Base-by-base conservation (phyloP, 2,113 vertebrate species). In the Centropristis striata region DNA sequence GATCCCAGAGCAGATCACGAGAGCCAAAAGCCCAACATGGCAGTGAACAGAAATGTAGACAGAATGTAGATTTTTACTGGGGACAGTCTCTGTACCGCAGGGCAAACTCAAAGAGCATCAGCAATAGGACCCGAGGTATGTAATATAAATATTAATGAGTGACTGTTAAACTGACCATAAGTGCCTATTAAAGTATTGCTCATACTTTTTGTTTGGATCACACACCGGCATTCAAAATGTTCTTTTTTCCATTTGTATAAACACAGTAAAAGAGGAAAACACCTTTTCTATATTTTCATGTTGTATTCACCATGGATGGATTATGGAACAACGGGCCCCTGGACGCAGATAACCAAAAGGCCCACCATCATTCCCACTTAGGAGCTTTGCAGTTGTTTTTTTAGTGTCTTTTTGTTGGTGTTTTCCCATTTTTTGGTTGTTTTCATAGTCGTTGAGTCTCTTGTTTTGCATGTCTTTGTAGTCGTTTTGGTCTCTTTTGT, bases 101-200 rank as follows among this genome's bases (percentile, higher is more conserved):
- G 18, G 49, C 15, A 44, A 44, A 1, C 73, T n/a, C 75, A 87
- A 85, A 93, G 74, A 85, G 36, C 85, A 72, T 71, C 86, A 78
- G 63, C 81, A 75, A 23, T 83, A 79, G 55, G 71, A 86, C 54
- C 71, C 44, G 80, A 90, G 71, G 74, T 85, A 81, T 85, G 88
- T 88, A 67, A 73, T 57, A 60, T 37, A 57, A 61, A 71, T 71
- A 65, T 75, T 41, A 74, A 46, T n/a, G 36, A 71, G 8, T 50
- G 49, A 75, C 25, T 83, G 78, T 85, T 84, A 78, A 76, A 77
- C 51, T 73, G 66, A 80, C 64, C 61, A 49, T 28, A 75, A 78
- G 77, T 83, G 75, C 81, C 81, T n/a, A 86, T 90, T 89, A 83
- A 91, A 91, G 61, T 86, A 76, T 89, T 76, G 81, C 77, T 69